These are phyloP conservation scores for Cisticola juncidis DNA, from an alignment of 2,113 vertebrate genomes.

Conservation along the genomic window DNA sequence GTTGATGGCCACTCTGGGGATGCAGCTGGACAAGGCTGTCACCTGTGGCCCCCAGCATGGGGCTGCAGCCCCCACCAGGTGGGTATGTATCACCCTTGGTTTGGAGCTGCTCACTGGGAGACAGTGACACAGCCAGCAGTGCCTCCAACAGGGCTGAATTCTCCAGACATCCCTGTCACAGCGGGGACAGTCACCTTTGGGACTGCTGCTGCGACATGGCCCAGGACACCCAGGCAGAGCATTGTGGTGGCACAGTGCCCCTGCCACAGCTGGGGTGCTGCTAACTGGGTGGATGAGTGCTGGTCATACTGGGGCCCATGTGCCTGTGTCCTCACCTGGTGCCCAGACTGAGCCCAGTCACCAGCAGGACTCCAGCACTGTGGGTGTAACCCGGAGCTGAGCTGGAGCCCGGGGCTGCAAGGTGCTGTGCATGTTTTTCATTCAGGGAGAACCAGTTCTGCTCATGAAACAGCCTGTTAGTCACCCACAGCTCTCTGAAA, in stretches of 20 bases:
- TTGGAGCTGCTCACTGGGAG: accelerated
- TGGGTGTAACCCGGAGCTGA: neutral
- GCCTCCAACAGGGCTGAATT: accelerated
- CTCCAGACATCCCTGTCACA: neutral
- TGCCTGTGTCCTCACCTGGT: accelerated
- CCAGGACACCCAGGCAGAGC: too few relatives aligned
- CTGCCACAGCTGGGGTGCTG: neutral
- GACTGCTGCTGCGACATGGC: accelerated
- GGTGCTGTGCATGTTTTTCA: neutral
- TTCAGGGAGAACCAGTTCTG: neutral
- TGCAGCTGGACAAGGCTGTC: neutral
- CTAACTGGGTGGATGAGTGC: neutral
- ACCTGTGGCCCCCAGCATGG: neutral
- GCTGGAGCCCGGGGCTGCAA: neutral
- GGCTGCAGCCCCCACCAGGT: neutral
- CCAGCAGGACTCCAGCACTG: accelerated
- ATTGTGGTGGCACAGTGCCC: accelerated
- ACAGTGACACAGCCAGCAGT: neutral
- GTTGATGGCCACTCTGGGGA: neutral
- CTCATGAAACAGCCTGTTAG: neutral
- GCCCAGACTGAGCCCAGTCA: accelerated
- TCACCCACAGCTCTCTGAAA: neutral
- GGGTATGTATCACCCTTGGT: neutral
- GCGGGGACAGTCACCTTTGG: too few relatives aligned
- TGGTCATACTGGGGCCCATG: accelerated